Conservation (phyloP, 1,140 invertebrate genomes). For the Neoseiulus cucumeris region DNA sequence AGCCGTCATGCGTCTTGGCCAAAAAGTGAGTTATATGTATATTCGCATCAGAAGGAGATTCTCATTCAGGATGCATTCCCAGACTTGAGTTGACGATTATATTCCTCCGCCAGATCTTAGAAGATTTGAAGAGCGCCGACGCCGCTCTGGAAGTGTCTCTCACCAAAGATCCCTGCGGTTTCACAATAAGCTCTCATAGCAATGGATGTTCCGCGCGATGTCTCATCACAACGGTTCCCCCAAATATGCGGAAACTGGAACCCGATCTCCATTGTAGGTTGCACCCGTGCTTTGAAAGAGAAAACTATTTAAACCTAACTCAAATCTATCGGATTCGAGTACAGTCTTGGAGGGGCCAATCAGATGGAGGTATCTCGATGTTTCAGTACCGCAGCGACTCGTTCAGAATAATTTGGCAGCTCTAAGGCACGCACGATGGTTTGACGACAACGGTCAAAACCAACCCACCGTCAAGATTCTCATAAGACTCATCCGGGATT, state of each 20-base stretch:
- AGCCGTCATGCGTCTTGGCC: slow-evolving; percentile 15
- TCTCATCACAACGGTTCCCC: slow-evolving; percentile 74
- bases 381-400: slow-evolving; percentile 51
- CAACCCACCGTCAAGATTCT: slow-evolving; percentile 91
- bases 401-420: slow-evolving; percentile 73
- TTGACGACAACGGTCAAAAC: slow-evolving; percentile 83
- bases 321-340: too few species aligned
- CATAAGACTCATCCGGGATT: slow-evolving; percentile 71
- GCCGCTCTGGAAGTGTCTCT: neutral
- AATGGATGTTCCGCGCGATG: slow-evolving; percentile 61
- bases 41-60: neutral
- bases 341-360: too few species aligned
- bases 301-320: too few species aligned
- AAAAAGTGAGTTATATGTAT: slow-evolving; percentile 47
- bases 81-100: too few species aligned
- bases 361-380: too few species aligned
- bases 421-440: slow-evolving; percentile 84
- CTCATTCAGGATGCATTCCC: too few species aligned
- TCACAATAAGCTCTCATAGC: neutral
- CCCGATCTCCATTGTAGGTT: slow-evolving; percentile 54
- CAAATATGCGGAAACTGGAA: slow-evolving; percentile 77
- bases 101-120: neutral
- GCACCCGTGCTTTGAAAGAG: neutral
- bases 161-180: neutral
- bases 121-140: neutral